Evolutionary conservation across 1,140 invertebrate genomes (phyloP).

Genomic region (Gonatopus flavifemur): DNA sequence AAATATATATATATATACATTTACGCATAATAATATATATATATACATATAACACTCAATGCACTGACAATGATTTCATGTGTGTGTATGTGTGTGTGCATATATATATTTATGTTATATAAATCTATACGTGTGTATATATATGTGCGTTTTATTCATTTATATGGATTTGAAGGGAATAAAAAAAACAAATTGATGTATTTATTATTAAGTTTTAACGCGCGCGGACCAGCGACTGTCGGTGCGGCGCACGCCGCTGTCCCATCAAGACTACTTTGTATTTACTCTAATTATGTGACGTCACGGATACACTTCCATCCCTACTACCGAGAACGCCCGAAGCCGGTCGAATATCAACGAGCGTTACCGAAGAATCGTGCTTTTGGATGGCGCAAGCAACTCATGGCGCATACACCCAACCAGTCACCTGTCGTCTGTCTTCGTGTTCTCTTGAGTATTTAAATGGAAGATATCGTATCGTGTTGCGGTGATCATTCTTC

Average conservation of each 20-base stretch:
- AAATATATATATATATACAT: neutral
- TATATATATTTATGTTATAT: neutral
- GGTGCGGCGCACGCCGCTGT: constrained; percentile 65
- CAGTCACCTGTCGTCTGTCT: constrained; percentile 31
- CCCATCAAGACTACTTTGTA: constrained; percentile 73
- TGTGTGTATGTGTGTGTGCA: neutral
- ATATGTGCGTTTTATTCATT: constrained; percentile 1
- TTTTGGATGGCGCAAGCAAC: constrained; percentile 31
- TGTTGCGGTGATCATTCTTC: too few species aligned
- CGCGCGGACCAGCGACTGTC: constrained; percentile 55
- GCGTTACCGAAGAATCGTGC: constrained; percentile 25
- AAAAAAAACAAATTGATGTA: too few species aligned
- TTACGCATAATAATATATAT: too few species aligned
- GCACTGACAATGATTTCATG: too few species aligned
- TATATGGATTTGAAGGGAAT: neutral
- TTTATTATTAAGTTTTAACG: constrained; percentile 59
- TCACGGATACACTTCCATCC: constrained; percentile 64
- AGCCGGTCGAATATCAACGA: constrained; percentile 24
- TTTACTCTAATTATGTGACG: constrained; percentile 78
- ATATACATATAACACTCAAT: too few species aligned
- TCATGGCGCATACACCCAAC: constrained; percentile 19
- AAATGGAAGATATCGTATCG: too few species aligned
- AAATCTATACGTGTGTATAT: neutral
- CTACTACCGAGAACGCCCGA: constrained; percentile 31
- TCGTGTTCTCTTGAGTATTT: constrained; percentile 1